phyloP scores from a whole-genome alignment of 1,140 invertebrate genomes.

The Pollicipes pollicipes region DNA sequence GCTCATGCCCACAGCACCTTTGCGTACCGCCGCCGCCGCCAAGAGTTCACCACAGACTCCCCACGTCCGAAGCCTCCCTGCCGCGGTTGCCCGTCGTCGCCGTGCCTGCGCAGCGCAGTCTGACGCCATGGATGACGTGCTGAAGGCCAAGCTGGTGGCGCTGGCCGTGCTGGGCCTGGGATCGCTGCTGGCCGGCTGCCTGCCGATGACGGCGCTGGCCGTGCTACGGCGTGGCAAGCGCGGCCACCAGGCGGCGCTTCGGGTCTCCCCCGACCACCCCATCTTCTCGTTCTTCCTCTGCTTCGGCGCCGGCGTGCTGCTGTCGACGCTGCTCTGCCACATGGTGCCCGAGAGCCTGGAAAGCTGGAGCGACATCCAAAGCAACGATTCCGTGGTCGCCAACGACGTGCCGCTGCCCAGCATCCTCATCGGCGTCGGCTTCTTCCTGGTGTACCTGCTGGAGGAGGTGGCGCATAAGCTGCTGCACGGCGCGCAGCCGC shows the following conservation, averaged over 20 bases:
- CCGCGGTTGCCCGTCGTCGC: too few relatives aligned
- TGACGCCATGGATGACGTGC: background rate
- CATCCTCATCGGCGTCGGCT: slow-evolving; percentile 26
- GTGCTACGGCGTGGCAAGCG: slow-evolving; percentile 13
- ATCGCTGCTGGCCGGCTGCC: slow-evolving; percentile 6
- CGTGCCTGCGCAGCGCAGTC: too few relatives aligned
- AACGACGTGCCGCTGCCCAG: slow-evolving; percentile 25
- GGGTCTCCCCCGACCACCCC: background rate
- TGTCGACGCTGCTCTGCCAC: slow-evolving; percentile 62
- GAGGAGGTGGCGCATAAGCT: slow-evolving; percentile 25
- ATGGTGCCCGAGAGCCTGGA: slow-evolving; percentile 54
- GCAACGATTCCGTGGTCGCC: background rate
- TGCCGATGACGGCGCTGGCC: slow-evolving; percentile 12
- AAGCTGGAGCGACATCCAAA: slow-evolving; percentile 1
- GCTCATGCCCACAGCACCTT: too few relatives aligned
- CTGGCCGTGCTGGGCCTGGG: slow-evolving; percentile 10
- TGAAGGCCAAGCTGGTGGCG: slow-evolving; percentile 13
- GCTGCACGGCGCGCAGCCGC: too few relatives aligned
- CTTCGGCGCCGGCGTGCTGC: slow-evolving; percentile 62
- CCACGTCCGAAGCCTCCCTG: too few relatives aligned
- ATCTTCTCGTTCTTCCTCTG: slow-evolving; percentile 32
- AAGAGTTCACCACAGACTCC: too few relatives aligned
- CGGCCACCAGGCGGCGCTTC: slow-evolving; percentile 9
- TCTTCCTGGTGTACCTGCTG: slow-evolving; percentile 28
- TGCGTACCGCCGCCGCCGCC: too few relatives aligned